These are phyloP conservation scores for Nestor notabilis DNA, from an alignment of 2,113 vertebrate genomes.

Conservation along the genomic window DNA sequence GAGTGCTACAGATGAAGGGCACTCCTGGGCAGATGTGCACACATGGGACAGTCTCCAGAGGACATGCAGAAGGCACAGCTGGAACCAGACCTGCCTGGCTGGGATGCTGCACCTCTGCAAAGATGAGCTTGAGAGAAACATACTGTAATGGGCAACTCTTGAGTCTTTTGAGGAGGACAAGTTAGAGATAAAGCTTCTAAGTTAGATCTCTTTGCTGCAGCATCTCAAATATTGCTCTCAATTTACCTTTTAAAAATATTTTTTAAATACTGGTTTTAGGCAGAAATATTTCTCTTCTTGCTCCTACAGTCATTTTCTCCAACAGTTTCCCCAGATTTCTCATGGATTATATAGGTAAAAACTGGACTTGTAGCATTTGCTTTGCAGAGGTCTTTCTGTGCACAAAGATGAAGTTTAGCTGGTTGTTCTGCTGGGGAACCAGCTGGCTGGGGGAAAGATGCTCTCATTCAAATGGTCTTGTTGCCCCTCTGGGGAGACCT, in stretches of 20 bases:
- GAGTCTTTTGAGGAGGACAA: background rate
- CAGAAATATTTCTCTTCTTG: background rate
- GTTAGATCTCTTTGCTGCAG: background rate
- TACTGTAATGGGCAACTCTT: background rate
- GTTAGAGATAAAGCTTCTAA: background rate
- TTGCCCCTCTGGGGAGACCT: constrained; percentile 17
- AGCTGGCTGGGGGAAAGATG: constrained; percentile 33
- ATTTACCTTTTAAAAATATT: background rate
- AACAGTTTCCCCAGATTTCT: background rate
- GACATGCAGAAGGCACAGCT: background rate
- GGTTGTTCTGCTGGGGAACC: background rate
- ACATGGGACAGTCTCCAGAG: background rate
- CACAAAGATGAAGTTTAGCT: constrained; percentile 13
- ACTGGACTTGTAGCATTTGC: background rate
- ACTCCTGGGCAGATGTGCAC: background rate
- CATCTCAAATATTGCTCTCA: background rate
- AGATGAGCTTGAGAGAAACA: background rate
- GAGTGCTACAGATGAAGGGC: background rate
- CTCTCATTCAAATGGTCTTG: background rate
- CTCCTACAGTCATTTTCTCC: background rate
- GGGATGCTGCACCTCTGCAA: background rate
- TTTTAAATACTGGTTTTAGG: background rate
- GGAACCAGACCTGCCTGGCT: background rate
- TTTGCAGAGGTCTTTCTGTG: background rate
- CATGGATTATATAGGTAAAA: background rate